A percentile compares a stretch with the other conserved stretches of the same genome.
These are phyloP conservation scores for Pyrgilauda ruficollis DNA, from an alignment of 2,113 vertebrate genomes.

Conservation along the genomic window DNA sequence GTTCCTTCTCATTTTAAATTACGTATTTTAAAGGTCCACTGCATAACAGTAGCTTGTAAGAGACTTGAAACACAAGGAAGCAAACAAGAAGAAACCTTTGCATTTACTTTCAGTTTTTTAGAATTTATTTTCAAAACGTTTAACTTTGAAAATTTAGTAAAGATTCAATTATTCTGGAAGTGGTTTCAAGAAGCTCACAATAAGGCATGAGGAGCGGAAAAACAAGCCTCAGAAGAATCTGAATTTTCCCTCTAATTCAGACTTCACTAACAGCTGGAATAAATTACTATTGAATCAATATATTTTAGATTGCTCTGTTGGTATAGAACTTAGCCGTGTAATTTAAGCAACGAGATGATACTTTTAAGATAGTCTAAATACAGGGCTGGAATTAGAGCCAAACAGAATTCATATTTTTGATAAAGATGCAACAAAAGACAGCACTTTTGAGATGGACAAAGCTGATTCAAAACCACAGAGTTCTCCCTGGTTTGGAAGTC, in stretches of 20 bases:
- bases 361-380: not conserved
- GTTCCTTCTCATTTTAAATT: not conserved
- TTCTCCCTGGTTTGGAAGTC: not conserved
- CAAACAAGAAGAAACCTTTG: not conserved
- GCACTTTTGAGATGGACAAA: not conserved
- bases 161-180: not conserved
- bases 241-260: not conserved
- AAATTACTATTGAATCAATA: not conserved
- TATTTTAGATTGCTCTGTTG: not conserved
- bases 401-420: not conserved
- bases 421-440: not conserved
- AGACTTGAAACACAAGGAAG: not conserved
- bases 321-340: not conserved
- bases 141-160: not conserved
- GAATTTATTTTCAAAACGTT: not conserved
- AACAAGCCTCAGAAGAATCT: not conserved
- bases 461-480: not conserved
- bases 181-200: not conserved
- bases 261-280: not conserved
- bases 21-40: not conserved
- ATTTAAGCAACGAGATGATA: not conserved
- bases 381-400: not conserved
- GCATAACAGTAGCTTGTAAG: not conserved
- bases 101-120: not conserved
- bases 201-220: not conserved